Evolutionary conservation across 2,888 invertebrate species (phyloP), one percentile per base, ranked within the genome.

Genomic region (Atrina japonica): DNA sequence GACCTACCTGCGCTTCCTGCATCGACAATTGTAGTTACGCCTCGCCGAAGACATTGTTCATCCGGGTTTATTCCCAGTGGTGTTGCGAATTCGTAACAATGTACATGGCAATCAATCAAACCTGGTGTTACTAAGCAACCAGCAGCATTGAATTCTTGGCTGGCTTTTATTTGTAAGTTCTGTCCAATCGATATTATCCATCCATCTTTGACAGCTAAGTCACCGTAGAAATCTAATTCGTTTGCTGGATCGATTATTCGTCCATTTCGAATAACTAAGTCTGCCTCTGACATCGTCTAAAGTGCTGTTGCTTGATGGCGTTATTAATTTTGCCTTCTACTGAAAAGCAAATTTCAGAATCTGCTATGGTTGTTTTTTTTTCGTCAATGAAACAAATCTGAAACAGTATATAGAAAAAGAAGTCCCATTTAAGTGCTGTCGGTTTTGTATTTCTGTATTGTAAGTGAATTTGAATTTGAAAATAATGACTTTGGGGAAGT

Each of bases 91-190:
- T 87, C 77, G 72, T 86, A 88, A 21, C 82, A 85, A 70, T 88
- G 88, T 16, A 87, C 82, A 66, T 88, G 88, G n/a, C 80, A 80
- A 72, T 88, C 88, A 50, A 88, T 83, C 21, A 88, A 73, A 21
- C 88, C 88, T n/a, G 88, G 83, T 29, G 83, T 83, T 47, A 88
- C 85, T 25, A 86, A 55, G 60, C 83, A 87, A 55, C 83, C 86
- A 29, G 73, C 49, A 6, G 86, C 88, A 63, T 87, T 81, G 52
- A 84, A 83, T 27, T 66, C 75, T 27, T 74, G 59, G 25, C 50
- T 59, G n/a, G 78, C 70, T 23, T 66, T 53, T 9, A 76, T 30
- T 16, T 75, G 25, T 30, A 76, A 56, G 41, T 77, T 59, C 9
- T 63, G 56, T 27, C 77, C 78, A 14, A 80, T 75, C 9, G 68